Evolutionary conservation across 2,888 invertebrate species (phyloP).

Genomic region (Eutolmus rufibarbis): DNA sequence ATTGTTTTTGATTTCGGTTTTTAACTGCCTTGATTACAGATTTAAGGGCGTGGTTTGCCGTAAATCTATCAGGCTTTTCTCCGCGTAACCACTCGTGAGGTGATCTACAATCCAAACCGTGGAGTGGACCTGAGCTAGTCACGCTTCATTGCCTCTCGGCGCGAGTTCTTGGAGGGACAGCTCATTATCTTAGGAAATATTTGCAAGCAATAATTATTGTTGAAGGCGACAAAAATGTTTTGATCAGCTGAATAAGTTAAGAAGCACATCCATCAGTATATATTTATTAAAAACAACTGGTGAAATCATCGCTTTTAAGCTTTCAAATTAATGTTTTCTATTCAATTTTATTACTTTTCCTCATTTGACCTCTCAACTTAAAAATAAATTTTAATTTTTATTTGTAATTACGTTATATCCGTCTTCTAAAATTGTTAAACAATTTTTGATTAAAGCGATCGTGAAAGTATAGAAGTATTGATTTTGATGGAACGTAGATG

Average conservation of each 20-base stretch:
- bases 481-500: no score
- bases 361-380: no score
- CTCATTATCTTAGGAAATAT: not conserved
- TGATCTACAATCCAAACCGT: not conserved
- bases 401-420: no score
- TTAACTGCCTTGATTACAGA: not conserved
- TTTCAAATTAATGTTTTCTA: no score
- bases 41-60: not conserved
- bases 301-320: not conserved
- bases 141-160: not conserved
- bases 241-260: not conserved
- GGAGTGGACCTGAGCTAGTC: not conserved
- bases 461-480: no score
- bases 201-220: not conserved
- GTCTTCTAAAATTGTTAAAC: no score
- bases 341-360: no score
- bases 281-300: not conserved
- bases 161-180: not conserved
- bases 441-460: no score
- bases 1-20: not conserved
- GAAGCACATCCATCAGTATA: not conserved
- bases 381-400: no score
- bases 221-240: not conserved
- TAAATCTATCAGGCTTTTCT: not conserved
- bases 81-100: not conserved